Evolutionary conservation across 2,113 vertebrate genomes (phyloP).

Genomic region (Greenwoodochromis staneri): DNA sequence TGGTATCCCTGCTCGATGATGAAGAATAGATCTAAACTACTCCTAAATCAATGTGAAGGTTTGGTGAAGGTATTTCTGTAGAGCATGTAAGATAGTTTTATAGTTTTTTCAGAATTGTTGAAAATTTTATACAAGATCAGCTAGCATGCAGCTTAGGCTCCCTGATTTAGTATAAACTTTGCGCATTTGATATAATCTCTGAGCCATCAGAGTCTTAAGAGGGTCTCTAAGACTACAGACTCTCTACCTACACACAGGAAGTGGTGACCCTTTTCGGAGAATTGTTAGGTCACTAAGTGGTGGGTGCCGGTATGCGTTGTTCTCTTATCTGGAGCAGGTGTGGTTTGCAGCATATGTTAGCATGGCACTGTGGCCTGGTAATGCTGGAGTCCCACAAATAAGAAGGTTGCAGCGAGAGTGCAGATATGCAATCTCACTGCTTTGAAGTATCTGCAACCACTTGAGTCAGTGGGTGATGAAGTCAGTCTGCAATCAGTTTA

Average conservation of each 20-base stretch:
- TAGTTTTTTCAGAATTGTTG: background rate
- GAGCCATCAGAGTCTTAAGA: background rate
- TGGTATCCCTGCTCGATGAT: fast-evolving
- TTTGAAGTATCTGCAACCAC: background rate
- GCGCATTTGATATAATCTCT: fast-evolving
- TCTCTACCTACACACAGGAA: background rate
- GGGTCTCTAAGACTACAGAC: background rate
- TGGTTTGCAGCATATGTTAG: background rate
- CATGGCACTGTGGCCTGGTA: background rate
- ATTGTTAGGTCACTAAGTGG: background rate
- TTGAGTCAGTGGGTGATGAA: background rate
- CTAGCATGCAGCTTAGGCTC: background rate
- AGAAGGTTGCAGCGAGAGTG: background rate
- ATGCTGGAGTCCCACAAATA: background rate
- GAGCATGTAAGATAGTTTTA: background rate
- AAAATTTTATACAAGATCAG: background rate
- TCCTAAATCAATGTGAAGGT: background rate
- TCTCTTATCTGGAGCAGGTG: background rate
- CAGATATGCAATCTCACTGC: background rate
- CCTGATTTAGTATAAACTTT: background rate
- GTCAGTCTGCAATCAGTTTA: background rate
- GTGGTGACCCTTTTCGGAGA: background rate
- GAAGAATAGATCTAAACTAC: background rate
- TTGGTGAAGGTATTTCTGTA: background rate
- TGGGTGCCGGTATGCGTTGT: background rate